phyloP scores from a whole-genome alignment of 2,113 vertebrate species.

The Sula dactylatra region DNA sequence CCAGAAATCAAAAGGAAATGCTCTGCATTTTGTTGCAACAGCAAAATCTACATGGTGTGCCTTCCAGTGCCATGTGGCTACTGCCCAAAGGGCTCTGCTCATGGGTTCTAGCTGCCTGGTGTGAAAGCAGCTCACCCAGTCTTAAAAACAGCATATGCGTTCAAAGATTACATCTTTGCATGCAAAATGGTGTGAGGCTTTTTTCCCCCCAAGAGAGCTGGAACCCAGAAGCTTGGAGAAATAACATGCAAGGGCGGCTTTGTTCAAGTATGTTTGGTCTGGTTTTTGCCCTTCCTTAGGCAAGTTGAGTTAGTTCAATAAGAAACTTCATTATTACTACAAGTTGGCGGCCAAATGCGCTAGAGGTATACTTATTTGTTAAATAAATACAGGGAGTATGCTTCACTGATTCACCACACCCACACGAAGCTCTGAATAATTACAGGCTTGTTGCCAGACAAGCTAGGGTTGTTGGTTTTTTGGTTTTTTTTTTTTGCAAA shows the following conservation, averaged over 20 bases:
- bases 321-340: not conserved
- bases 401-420: constrained; percentile 42
- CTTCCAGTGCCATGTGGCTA: not conserved
- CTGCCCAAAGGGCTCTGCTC: not conserved
- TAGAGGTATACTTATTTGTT: constrained; percentile 41
- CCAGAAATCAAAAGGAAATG: not conserved
- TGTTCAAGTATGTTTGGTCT: not conserved
- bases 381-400: constrained; percentile 45
- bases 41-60: not conserved
- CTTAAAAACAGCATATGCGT: not conserved
- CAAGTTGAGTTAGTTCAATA: constrained; percentile 21
- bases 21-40: not conserved
- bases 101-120: not conserved
- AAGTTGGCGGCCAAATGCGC: not conserved
- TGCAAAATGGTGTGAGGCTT: not conserved
- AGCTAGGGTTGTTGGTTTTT: not conserved
- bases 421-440: not conserved
- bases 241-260: not conserved
- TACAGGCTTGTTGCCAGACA: constrained; percentile 22
- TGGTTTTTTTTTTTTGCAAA: not conserved
- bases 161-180: not conserved
- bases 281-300: not conserved
- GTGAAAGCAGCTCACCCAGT: not conserved
- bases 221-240: not conserved
- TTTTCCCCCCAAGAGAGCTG: not conserved